A percentile compares a stretch with the other conserved stretches of the same genome.
Evolutionary conservation across 2,797 vertebrate species (phyloP).

Genomic region (Echiichthys vipera): DNA sequence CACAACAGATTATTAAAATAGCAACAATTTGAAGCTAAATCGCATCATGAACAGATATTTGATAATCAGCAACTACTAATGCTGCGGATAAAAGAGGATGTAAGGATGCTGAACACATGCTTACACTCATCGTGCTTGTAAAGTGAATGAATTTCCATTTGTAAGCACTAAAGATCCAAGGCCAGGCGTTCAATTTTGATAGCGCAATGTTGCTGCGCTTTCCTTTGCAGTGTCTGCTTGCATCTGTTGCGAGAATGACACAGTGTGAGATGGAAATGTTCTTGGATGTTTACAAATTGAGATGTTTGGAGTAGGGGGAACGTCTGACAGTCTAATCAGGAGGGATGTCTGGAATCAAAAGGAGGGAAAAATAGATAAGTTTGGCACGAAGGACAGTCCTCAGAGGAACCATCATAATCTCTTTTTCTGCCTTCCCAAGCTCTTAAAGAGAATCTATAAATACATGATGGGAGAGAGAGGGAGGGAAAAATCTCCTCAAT

Average conservation of each 20-base stretch:
- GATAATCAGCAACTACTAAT: slow-evolving; percentile 42
- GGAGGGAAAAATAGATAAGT: slow-evolving; percentile 67
- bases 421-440: slow-evolving; percentile 90
- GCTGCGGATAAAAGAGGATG: slow-evolving; percentile 3
- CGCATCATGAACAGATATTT: slow-evolving; percentile 10
- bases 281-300: slow-evolving; percentile 94
- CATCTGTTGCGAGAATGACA: slow-evolving; percentile 59
- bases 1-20: slow-evolving; percentile 8
- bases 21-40: slow-evolving; percentile 22
- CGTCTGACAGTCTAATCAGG: slow-evolving; percentile 90
- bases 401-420: slow-evolving; percentile 88
- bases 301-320: slow-evolving; percentile 88
- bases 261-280: slow-evolving; percentile 70
- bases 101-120: slow-evolving; percentile 9
- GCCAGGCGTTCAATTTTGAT: slow-evolving; percentile 42
- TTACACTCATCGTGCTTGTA: slow-evolving; percentile 24
- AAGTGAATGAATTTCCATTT: slow-evolving; percentile 42
- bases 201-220: slow-evolving; percentile 24
- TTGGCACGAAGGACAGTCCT: slow-evolving; percentile 88
- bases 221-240: slow-evolving; percentile 41
- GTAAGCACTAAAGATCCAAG: slow-evolving; percentile 28
- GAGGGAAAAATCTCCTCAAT: slow-evolving; percentile 71
- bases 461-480: slow-evolving; percentile 84
- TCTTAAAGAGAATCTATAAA: slow-evolving; percentile 90
- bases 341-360: slow-evolving; percentile 88